Evolutionary conservation across 2,888 invertebrate genomes (phyloP), one percentile per base, ranked within the genome.

Genomic region (Leucania comma): DNA sequence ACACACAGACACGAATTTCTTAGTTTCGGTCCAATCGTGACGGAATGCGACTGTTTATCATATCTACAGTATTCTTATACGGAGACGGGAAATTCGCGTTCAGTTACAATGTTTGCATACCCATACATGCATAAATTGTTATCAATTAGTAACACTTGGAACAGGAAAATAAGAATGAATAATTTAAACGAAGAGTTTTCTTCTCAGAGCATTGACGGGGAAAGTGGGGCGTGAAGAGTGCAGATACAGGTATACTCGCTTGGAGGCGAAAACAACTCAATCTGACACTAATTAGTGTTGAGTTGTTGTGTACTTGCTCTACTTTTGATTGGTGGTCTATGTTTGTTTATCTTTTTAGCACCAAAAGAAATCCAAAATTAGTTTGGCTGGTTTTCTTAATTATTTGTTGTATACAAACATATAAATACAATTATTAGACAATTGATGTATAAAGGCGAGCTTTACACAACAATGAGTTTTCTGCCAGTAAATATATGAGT

Each of bases 1-100:
- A 84, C 84, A 85, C 75, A 85, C 71, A 75, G 75, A 83, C 82
- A 80, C 76, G 46, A 75, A 86, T 84, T 76, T 72, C 68, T 74
- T 54, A 62, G 57, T 78, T 79, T 81, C 64, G 72, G 63, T 35
- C 22, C 61, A 32, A 26, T 42, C 81, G 81, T 78, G 78, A 24
- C 20, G 80, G 81, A 61, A 80, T 80, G 72, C 50, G 42, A 8
- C 42, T 68, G 64, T 62, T 65, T 72, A 65, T 75, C 42, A 65
- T 58, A 66, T 46, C 29, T 26, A 29, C 35, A 71, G n/a, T 38
- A 42, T 64, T 64, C 14, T n/a, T 26, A 42, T 12, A 48, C 29
- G 8, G 29, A 46, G 48, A 20, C 67, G 58, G 48, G 62, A 76
- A 65, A 80, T 66, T 75, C 51, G 62, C 42, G 32, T 60, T 63